Base-by-base conservation (phyloP, 2,888 invertebrate genomes). In the Incurvaria masculella region DNA sequence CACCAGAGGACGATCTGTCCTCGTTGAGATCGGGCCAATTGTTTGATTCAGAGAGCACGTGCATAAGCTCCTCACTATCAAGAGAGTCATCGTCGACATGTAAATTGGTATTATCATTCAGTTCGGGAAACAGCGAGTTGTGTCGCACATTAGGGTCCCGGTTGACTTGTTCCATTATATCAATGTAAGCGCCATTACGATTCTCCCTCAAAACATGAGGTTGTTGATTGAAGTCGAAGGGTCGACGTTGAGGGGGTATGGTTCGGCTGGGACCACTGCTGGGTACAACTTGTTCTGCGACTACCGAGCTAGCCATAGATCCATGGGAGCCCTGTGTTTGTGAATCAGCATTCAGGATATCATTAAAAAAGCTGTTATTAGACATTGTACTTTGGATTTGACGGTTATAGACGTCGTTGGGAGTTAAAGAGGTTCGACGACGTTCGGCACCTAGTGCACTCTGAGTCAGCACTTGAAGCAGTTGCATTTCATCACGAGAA, bases 101-200 rank as follows among this genome's bases (percentile, higher is more conserved):
- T n/a, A n/a, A n/a, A n/a, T n/a, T n/a, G n/a, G n/a, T n/a, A n/a
- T n/a, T n/a, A n/a, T n/a, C n/a, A 23, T 59, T 68, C 1, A 70
- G 72, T 46, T 75, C 75, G 0, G 75, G 75, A 48, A 73, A 75
- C 2, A 68, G 64, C 48, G 75, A 72, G 52, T 75, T 75, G 52
- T 74, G 74, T 1, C 65, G 67, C n/a, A 73, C 74, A 50, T 75
- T 75, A 0, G 75, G 75, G 44, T 75, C 75, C 51, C 64, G 71
- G 41, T 33, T 8, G 3, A 33, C 33, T 4, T 14, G 10, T 14
- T 14, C 41, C 10, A n/a, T 17, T 17, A 33, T n/a, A 33, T 33
- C 33, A 4, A 14, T n/a, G 14, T 14, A 33, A 14, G 11, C 33
- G 8, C 14, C 11, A 8, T 4, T n/a, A n/a, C 11, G 3, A 4